These are phyloP conservation scores for Ophion ellenae DNA, from an alignment of 2,888 invertebrate species.

Conservation along the genomic window DNA sequence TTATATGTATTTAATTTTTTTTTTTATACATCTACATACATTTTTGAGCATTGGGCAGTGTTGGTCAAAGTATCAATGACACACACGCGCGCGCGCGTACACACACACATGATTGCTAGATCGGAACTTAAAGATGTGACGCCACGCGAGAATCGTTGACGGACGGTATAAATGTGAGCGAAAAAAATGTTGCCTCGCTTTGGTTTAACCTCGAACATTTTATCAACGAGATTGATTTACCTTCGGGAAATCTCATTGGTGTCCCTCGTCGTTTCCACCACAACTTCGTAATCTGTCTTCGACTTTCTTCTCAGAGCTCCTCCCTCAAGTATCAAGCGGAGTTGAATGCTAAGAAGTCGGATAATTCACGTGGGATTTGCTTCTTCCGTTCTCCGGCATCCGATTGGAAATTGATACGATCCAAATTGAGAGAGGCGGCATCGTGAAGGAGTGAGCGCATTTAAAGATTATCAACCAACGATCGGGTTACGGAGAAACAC, in stretches of 20 bases:
- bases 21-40: too few relatives aligned
- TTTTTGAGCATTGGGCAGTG: too few relatives aligned
- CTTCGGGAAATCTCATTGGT: constrained; percentile 69
- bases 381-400: background rate
- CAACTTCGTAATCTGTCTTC: constrained; percentile 41
- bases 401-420: background rate
- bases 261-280: constrained; percentile 50
- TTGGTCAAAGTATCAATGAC: too few relatives aligned
- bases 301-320: constrained; percentile 40
- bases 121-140: background rate
- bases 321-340: constrained; percentile 11
- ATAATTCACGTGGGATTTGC: background rate
- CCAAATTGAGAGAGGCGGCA: background rate
- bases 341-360: constrained; percentile 8
- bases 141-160: background rate
- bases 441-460: background rate
- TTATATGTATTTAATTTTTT: too few relatives aligned
- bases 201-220: constrained; percentile 46
- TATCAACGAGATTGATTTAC: constrained; percentile 68
- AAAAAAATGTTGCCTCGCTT: background rate
- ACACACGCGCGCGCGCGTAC: too few relatives aligned
- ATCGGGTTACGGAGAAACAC: background rate
- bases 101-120: too few relatives aligned
- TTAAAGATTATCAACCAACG: background rate
- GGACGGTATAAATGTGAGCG: background rate